Base-by-base conservation (phyloP, 2,113 vertebrate species). In the Cercocebus atys region DNA sequence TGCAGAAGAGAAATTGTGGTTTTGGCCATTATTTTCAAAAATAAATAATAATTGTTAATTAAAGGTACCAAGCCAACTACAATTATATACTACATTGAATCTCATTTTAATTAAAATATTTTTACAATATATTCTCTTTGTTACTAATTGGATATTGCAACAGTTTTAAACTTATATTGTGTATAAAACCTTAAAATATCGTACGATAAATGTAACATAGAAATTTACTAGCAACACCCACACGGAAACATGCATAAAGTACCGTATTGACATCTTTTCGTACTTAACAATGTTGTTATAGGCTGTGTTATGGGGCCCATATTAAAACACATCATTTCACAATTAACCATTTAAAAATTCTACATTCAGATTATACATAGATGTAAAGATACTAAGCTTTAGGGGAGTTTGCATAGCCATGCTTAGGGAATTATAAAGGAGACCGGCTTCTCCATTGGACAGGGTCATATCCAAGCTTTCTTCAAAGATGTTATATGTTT, bases 361-460 rank as follows among this genome's bases (percentile, higher is more conserved):
- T 73, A 80, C n/a, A 86, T 90, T 73, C 47, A 94, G n/a, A 91
- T 40, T 38, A 27, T 61, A 85, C 93, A 95, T n/a, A 93, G n/a
- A 87, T 61, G 16, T 27, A 86, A 91, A 96, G n/a, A 93, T 57
- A 99, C 99, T 98, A 98, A 99, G n/a, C 99, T 99, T 99, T 79
- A 99, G n/a, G n/a, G n/a, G 99, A 38, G 99, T 99, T 96, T 99
- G 99, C 98, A 99, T 98, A 61, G 99, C 99, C 97, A 99, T 98
- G 98, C 95, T 99, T 93, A 99, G 98, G 25, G 99, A 99, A 98
- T 99, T 99, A 98, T 99, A 99, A 0, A 99, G 99, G 99, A 12
- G 99, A 99, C 0, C 0, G 99, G 99, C 86, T 99, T 99, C 99
- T 97, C 99, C 99, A 17, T 97, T n/a, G n/a, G 97, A 95, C 99